phyloP scores from a whole-genome alignment of 2,797 vertebrate genomes.

The Tokudaia muenninki region DNA sequence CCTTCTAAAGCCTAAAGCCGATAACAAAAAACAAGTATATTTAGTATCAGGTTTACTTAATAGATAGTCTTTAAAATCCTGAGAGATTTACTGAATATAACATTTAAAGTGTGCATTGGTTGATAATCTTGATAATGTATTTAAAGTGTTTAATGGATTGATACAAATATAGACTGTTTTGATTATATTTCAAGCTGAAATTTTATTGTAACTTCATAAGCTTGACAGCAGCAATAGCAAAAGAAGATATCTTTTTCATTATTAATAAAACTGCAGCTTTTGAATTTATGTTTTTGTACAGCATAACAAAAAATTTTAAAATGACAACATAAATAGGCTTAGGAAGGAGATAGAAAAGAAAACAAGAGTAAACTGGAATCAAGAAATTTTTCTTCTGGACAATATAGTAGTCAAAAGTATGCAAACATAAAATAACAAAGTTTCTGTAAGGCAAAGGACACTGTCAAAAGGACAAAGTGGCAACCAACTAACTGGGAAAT shows the following conservation, averaged over 20 bases:
- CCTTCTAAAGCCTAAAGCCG: not conserved
- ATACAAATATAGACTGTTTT: not conserved
- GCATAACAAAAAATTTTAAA: not conserved
- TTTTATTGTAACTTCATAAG: not conserved
- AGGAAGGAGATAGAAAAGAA: not conserved
- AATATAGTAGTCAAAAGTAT: not conserved
- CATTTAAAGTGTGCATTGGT: not conserved
- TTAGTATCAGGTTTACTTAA: not conserved
- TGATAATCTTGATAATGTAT: too few species aligned
- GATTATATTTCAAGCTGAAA: not conserved
- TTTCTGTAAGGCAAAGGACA: too few species aligned
- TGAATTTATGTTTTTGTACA: not conserved
- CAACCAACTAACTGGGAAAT: too few species aligned
- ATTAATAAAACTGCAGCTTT: not conserved
- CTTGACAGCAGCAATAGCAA: not conserved
- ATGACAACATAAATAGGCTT: not conserved
- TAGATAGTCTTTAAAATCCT: not conserved
- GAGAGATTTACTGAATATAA: not conserved
- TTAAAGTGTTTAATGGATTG: not conserved
- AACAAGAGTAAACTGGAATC: not conserved
- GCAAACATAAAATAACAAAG: too few species aligned
- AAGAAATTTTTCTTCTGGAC: not conserved
- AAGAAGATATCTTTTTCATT: not conserved
- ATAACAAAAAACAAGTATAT: not conserved
- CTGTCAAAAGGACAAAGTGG: too few species aligned